Evolutionary conservation across 2,113 vertebrate genomes (phyloP), one percentile per base, ranked within the genome.

Genomic region (Ariopsis seemanni): DNA sequence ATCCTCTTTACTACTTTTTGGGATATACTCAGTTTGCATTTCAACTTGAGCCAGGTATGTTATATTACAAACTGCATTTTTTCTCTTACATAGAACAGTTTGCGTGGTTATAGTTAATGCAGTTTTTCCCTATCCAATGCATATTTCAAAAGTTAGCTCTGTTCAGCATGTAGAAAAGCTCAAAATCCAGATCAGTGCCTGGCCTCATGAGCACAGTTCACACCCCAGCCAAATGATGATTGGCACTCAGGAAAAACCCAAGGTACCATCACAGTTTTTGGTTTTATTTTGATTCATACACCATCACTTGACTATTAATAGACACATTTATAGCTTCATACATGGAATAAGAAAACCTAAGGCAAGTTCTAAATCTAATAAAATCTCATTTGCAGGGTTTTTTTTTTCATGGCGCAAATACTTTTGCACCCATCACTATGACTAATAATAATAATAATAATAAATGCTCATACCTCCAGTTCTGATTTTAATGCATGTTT

Each of bases 1-100:
- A 93, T 81, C 95, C 95, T 6, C 90, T 96, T 10, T 95, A 93
- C 88, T 95, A 95, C 83, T 90, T 95, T 62, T 72, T 95, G 72
- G 95, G 95, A 85, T 91, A 91, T 87, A 95, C 92, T 11, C 42
- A 90, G 1, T 60, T 94, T 78, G 89, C 91, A 69, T 0, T 90
- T 30, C 93, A 91, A 88, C 17, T 95, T 27, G 83, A 90, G 67
- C 92, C 94, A 93, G 94, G 95, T 96, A 92, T 69, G 20, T 63
- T 60, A 22, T 34, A 52, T 80, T n/a, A 34, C 58, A 53, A 53
- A 67, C 27, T 85, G 34, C 8, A 27, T 34, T n/a, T 1, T n/a
- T 55, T 48, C 34, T 18, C 42, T 30, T 8, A 12, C 14, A 0
- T 53, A 1, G 42, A 65, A 18, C 42, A 20, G 7, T 83, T 58